Evolutionary conservation across 2,888 invertebrate genomes (phyloP), one percentile per base, ranked within the genome.

Genomic region (Ormyrus nitidulus): DNA sequence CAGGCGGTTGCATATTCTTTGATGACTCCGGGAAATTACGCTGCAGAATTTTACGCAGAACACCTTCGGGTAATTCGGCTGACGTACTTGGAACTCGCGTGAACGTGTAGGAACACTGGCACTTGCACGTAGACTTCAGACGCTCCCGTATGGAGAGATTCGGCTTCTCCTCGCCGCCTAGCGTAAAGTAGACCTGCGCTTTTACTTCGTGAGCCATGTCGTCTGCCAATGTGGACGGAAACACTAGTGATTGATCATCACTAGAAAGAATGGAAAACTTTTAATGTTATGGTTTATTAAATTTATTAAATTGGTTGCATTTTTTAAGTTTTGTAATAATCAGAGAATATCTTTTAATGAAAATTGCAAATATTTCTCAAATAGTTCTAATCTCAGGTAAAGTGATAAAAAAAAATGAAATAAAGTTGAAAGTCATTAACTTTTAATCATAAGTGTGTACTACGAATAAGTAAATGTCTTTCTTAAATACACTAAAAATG

Each of bases 1-100:
- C 54, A 4, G 86, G 82, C 6, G 87, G 82, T 19, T 87, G 85
- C 69, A 89, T 88, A 75, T 87, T 88, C 58, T 89, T 89, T 6
- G 89, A 89, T 0, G 89, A 89, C 71, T 89, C 89, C 0, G 89
- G 89, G 54, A 89, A 89, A 69, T 89, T 89, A 71, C 89, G 85
- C 73, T 89, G 89, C 51, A 89, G 86, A n/a, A 89, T 89, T 78
- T 89, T 89, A 7, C 89, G 83, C 62, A 89, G 54, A 0, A 89
- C 88, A 8, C 86, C 88, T 64, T 89, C 89, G 4, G 89, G 88
- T 13, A 89, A 81, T 76, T 89, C 88, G 0, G 89, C 88, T 0
- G 89, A 89, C 3, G 89, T 89, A 64, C 89, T 89, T 5, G 89
- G 89, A 4, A 88, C 86, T 53, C 87, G 85, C 5, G 87, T 86